These are phyloP conservation scores for Beris morrisii DNA, from an alignment of 2,888 invertebrate genomes.

Conservation along the genomic window DNA sequence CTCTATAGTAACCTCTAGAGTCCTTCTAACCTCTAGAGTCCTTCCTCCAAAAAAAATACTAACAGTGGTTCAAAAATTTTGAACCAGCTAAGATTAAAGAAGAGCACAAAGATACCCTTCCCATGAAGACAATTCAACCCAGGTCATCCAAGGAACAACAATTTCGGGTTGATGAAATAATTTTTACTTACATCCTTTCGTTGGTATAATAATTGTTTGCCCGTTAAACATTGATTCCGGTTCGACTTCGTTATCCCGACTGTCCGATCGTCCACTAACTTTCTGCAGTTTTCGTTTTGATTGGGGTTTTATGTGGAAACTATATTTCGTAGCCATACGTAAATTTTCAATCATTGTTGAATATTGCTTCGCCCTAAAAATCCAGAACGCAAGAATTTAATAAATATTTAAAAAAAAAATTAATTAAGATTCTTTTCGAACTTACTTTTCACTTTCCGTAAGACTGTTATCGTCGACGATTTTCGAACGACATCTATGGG, in stretches of 20 bases:
- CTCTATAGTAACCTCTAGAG: no score
- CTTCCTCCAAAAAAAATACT: no score
- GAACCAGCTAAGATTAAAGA: no score
- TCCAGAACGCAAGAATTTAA: not conserved
- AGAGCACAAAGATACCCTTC: no score
- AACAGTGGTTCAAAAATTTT: no score
- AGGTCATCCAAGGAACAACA: no score
- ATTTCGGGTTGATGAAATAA: no score
- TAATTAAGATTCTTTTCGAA: constrained; percentile 31
- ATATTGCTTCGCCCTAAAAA: constrained; percentile 56
- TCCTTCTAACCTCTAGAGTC: no score
- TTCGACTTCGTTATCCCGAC: constrained; percentile 55
- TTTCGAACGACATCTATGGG: constrained; percentile 71
- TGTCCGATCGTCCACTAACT: constrained; percentile 52
- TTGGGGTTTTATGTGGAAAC: constrained; percentile 71
- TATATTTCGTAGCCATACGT: constrained; percentile 81
- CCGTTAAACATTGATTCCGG: constrained; percentile 61
- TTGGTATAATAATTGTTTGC: constrained; percentile 73
- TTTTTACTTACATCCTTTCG: constrained; percentile 76
- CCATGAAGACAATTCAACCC: no score
- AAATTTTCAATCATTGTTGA: constrained; percentile 68
- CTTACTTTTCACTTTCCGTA: constrained; percentile 37
- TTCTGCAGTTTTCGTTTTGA: constrained; percentile 58
- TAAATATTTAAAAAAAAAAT: not conserved
- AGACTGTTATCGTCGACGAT: constrained; percentile 47